These are phyloP conservation scores for Gymnocheta viridis DNA, from an alignment of 2,888 invertebrate genomes.

Conservation along the genomic window DNA sequence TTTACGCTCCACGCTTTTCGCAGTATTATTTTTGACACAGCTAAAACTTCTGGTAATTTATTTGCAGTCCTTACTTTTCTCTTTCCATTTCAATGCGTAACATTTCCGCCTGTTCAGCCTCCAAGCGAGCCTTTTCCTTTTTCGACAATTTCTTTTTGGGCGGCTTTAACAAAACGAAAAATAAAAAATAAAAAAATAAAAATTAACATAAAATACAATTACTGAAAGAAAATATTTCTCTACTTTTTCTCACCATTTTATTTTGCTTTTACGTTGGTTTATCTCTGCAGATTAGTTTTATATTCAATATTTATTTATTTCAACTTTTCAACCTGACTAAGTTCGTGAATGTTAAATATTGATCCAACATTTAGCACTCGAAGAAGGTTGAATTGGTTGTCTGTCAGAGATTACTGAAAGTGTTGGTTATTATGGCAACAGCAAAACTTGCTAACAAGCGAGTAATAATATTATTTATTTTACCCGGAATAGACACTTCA, in stretches of 20 bases:
- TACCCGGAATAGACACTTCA: constrained; percentile 1
- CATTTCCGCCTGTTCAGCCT: constrained; percentile 82
- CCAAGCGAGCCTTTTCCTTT: constrained; percentile 81
- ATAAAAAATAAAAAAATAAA: neutral
- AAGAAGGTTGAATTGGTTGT: neutral
- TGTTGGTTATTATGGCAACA: constrained; percentile 52
- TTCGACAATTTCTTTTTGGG: constrained; percentile 82
- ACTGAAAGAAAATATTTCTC: neutral
- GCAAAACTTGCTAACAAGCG: constrained; percentile 25
- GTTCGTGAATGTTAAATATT: constrained; percentile 38
- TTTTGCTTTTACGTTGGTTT: neutral
- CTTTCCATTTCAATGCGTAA: constrained; percentile 82
- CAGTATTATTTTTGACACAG: too few relatives aligned
- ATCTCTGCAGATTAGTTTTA: neutral
- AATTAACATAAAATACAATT: neutral
- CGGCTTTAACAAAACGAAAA: constrained; percentile 73
- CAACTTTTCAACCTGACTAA: constrained; percentile 2
- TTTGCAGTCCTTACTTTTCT: constrained; percentile 77
- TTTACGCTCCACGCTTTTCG: too few relatives aligned
- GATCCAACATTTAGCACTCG: constrained; percentile 52
- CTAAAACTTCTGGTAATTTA: neutral
- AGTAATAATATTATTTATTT: constrained; percentile 39
- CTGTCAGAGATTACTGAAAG: neutral
- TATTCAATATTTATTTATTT: neutral
- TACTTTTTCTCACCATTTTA: constrained; percentile 46